Evolutionary conservation across 2,797 vertebrate species (phyloP), one percentile per base, ranked within the genome.

Genomic region (Sphenodon punctatus): DNA sequence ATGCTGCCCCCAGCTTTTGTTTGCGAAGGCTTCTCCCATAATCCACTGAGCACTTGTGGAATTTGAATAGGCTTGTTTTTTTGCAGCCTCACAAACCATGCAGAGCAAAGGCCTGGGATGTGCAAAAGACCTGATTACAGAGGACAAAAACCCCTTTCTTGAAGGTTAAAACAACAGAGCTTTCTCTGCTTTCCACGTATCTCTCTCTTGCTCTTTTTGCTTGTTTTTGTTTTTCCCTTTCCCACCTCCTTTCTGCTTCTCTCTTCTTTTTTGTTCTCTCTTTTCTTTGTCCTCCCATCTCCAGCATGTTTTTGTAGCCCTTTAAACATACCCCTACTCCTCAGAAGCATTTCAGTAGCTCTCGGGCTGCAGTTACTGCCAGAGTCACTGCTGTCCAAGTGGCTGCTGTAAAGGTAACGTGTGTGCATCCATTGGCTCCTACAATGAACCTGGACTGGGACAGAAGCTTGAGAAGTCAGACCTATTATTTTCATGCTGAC

Each of bases 31-130:
- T 15, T 56, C 78, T 71, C 89, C 41, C 79, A 67, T 79, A 63
- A 71, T 67, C 39, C 70, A 71, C 61, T 14, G 66, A 75, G 63
- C 61, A 79, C 42, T 80, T 78, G 58, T 80, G 63, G 70, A 39
- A 63, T 76, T 45, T 80, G 61, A 82, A 78, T 42, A 22, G 75
- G 22, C 67, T 42, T 66, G 83, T 79, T 58, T 88, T 88, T 82
- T 68, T 69, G n/a, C 70, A 76, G 46, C 71, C 63, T 36, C 70
- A 72, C 70, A 22, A 6, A 59, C n/a, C n/a, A n/a, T n/a, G n/a
- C n/a, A n/a, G n/a, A n/a, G 61, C 39, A 27, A 32, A 65, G 68
- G 71, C 51, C 51, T 82, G 74, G 63, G 25, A 7, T 58, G 69
- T 73, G 78, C 55, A 60, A 59, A 82, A 75, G 75, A 46, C 80